Evolutionary conservation across 2,113 vertebrate genomes (phyloP), one percentile per base, ranked within the genome.

Genomic region (Aphelocoma coerulescens): DNA sequence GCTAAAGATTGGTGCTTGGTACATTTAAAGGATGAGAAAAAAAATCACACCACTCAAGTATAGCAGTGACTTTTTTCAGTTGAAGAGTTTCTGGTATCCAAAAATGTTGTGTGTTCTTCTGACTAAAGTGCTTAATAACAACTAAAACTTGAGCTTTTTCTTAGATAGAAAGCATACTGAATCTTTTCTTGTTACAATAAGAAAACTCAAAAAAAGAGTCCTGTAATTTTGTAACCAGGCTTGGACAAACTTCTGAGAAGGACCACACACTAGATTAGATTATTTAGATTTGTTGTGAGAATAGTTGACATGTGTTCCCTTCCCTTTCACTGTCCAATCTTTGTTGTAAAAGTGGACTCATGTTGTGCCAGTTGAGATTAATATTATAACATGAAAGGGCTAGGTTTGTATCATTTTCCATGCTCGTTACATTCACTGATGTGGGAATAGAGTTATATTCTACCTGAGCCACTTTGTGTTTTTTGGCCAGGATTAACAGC

Each of bases 331-430:
- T 75, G 66, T 58, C 93, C 88, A 81, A 95, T 86, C 93, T 95
- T 93, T 96, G 86, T 91, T 95, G 86, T 68, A 79, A 81, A 84
- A 97, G 51, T 37, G 59, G 94, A 96, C 93, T 97, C 82, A 97
- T 95, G 95, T 92, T 87, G 88, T 94, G 97, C 97, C 96, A 96
- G 75, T 94, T 95, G 78, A 93, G 96, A 96, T 95, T 90, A 96
- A 94, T 89, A 95, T 79, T 91, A 91, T 83, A 92, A 94, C 96
- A 96, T 95, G 95, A 97, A 97, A 97, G 86, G 79, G 27, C 41
- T 75, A 74, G 80, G 41, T 83, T 77, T 94, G 95, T 96, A 89
- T 95, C 90, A 69, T 92, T 94, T 97, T 95, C 95, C 88, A 74
- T 30, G 33, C 49, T 69, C 0, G 2, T 44, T 94, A 22, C 65